Evolutionary conservation across 2,888 invertebrate genomes (phyloP).

Genomic region (Aromia moschata): DNA sequence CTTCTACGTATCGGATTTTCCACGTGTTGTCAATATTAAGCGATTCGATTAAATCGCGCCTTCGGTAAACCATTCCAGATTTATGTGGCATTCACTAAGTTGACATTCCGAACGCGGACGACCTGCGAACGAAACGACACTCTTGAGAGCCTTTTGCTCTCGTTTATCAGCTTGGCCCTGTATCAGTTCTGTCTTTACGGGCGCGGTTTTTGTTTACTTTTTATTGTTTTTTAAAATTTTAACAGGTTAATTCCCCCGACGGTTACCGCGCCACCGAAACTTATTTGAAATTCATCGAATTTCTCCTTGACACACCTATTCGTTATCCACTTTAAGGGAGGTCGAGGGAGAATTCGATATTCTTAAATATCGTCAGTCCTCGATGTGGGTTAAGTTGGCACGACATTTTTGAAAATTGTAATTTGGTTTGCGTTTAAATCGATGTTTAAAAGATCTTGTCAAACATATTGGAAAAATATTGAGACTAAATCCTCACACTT

Average conservation of each 20-base stretch:
- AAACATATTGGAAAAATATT: no score
- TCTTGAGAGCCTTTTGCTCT: constrained; percentile 54
- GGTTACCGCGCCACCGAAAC: background rate
- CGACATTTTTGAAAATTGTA: no score
- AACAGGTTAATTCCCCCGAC: background rate
- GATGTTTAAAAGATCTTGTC: no score
- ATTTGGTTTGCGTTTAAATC: no score
- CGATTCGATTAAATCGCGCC: constrained; percentile 57
- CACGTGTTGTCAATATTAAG: constrained; percentile 50
- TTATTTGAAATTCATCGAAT: background rate
- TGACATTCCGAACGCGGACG: constrained; percentile 52
- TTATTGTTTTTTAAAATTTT: constrained; percentile 23
- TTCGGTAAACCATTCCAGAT: constrained; percentile 53
- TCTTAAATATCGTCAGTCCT: background rate
- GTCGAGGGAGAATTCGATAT: background rate
- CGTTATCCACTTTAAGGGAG: background rate
- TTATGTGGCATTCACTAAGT: constrained; percentile 50
- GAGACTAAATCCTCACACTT: no score
- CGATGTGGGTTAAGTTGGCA: no score
- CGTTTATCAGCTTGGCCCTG: constrained; percentile 51
- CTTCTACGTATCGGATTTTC: constrained; percentile 23
- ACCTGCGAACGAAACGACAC: constrained; percentile 52
- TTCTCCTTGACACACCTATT: background rate
- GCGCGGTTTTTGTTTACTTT: constrained; percentile 15
- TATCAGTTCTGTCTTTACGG: constrained; percentile 40